These are phyloP conservation scores for Tubiluchus corallicola DNA, from an alignment of 2,888 invertebrate genomes.

Conservation along the genomic window DNA sequence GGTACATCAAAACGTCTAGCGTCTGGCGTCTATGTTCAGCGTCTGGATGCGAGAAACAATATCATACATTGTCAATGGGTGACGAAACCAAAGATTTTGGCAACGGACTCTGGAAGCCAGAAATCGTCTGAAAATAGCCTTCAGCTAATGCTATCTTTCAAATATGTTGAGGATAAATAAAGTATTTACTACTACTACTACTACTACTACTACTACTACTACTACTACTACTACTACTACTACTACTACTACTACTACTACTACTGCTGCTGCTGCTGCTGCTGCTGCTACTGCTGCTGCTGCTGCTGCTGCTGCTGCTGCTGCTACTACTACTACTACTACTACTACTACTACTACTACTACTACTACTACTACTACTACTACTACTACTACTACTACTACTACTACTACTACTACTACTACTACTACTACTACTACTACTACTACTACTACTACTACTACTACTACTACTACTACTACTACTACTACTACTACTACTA, in stretches of 20 bases:
- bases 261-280: slow-evolving; percentile 3
- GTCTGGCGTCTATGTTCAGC: no score
- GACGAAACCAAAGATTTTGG: no score
- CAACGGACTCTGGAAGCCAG: no score
- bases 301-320: slow-evolving; percentile 3
- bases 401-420: slow-evolving; percentile 3
- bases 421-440: slow-evolving; percentile 3
- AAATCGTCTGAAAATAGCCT: no score
- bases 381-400: slow-evolving; percentile 3
- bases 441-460: slow-evolving; percentile 3
- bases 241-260: slow-evolving; percentile 3
- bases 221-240: slow-evolving; percentile 3
- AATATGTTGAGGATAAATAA: no score
- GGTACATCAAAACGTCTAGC: no score
- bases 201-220: slow-evolving; percentile 3
- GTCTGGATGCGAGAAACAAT: no score
- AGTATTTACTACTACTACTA: slow-evolving; percentile 3
- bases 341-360: slow-evolving; percentile 3
- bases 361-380: slow-evolving; percentile 3
- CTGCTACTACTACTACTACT: slow-evolving; percentile 3
- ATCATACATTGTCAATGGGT: no score
- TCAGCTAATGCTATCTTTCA: no score
- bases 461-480: slow-evolving; percentile 3
- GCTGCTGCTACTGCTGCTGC: slow-evolving; percentile 3
- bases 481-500: slow-evolving; percentile 3